Evolutionary conservation across 2,113 vertebrate species (phyloP).

Genomic region (Cranoglanis bouderius): DNA sequence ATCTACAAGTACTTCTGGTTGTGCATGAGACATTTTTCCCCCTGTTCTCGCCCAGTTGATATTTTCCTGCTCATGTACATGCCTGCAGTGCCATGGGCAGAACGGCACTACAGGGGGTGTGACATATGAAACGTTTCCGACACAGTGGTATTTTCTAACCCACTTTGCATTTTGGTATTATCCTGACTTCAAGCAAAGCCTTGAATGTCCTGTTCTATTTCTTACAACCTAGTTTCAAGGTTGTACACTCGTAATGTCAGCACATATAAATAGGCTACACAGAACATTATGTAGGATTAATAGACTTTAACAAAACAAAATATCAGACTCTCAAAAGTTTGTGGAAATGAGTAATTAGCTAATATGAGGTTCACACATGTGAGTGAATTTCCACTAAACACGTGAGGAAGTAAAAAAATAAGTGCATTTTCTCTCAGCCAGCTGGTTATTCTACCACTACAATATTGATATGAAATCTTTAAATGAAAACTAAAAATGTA

Average conservation of each 20-base stretch:
- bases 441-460: not conserved
- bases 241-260: not conserved
- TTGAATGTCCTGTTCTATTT: not conserved
- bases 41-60: not conserved
- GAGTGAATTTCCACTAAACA: not conserved
- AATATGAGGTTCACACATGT: not conserved
- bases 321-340: not conserved
- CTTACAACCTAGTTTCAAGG: not conserved
- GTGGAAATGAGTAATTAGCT: not conserved
- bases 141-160: slow-evolving; percentile 14
- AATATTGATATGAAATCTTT: not conserved
- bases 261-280: not conserved
- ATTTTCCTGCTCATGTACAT: not conserved
- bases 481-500: not conserved
- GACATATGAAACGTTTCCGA: slow-evolving; percentile 8
- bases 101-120: not conserved
- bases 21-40: not conserved
- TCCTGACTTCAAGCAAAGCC: not conserved
- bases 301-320: not conserved
- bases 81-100: not conserved
- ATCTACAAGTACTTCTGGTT: not conserved
- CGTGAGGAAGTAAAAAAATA: not conserved
- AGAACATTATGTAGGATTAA: not conserved
- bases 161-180: slow-evolving; percentile 15
- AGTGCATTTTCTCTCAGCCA: not conserved